A percentile compares a stretch with the other conserved stretches of the same genome.
Evolutionary conservation across 2,113 vertebrate genomes (phyloP).

Genomic region (Gallinago paraguaiae): DNA sequence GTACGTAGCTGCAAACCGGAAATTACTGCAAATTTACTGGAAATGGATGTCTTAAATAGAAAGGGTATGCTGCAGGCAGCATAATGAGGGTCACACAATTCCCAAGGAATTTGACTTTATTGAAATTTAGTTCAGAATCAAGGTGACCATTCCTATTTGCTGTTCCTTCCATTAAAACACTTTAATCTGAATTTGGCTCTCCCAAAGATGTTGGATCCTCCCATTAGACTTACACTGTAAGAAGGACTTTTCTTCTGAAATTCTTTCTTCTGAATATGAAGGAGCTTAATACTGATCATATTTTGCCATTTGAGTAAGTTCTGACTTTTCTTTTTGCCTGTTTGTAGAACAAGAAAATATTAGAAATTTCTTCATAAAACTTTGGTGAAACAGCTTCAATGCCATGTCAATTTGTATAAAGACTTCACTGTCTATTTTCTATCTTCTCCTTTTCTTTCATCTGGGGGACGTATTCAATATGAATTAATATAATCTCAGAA

Average conservation of each 20-base stretch:
- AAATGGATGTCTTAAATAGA: not conserved
- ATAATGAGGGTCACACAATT: not conserved
- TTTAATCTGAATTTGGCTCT: not conserved
- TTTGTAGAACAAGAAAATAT: not conserved
- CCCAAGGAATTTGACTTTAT: not conserved
- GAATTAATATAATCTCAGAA: not conserved
- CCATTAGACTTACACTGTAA: not conserved
- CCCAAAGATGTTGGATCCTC: not conserved
- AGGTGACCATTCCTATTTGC: not conserved
- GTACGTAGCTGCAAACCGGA: not conserved
- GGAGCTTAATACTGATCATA: not conserved
- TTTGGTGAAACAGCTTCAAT: not conserved
- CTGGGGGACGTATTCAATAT: not conserved
- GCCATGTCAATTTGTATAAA: not conserved
- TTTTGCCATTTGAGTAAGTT: not conserved
- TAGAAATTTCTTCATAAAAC: not conserved
- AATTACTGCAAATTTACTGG: not conserved
- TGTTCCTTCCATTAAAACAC: not conserved
- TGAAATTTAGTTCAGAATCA: not conserved
- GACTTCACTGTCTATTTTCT: not conserved
- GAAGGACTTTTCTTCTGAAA: not conserved
- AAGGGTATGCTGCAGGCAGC: not conserved
- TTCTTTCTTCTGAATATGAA: not conserved
- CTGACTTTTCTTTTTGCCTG: not conserved
- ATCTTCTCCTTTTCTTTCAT: not conserved